A percentile compares a stretch with the other conserved stretches of the same genome.
phyloP scores from a whole-genome alignment of 2,888 invertebrate species.

The Ornithoptera priamus region DNA sequence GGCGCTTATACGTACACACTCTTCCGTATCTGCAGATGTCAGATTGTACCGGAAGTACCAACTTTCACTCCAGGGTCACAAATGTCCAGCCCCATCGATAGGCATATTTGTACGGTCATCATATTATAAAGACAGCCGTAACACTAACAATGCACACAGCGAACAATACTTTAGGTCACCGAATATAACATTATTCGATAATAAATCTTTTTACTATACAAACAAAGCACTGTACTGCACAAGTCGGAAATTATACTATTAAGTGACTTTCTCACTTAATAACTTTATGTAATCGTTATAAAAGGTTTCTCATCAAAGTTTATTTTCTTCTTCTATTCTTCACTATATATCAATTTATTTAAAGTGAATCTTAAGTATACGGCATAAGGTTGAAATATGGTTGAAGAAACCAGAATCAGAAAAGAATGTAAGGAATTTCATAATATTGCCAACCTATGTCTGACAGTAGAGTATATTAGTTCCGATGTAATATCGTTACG shows the following conservation, averaged over 20 bases:
- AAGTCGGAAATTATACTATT: not conserved
- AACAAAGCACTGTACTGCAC: slow-evolving; percentile 4
- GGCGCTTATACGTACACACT: slow-evolving; percentile 51
- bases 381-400: no score
- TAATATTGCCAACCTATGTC: no score
- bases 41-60: slow-evolving; percentile 71
- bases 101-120: slow-evolving; percentile 57
- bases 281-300: slow-evolving; percentile 59
- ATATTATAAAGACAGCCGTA: slow-evolving; percentile 39
- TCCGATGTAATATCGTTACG: no score
- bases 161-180: slow-evolving; percentile 11
- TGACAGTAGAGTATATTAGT: no score
- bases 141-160: no score
- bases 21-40: slow-evolving; percentile 65
- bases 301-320: slow-evolving; percentile 31
- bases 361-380: no score
- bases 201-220: slow-evolving; percentile 11
- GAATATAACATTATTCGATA: slow-evolving; percentile 4
- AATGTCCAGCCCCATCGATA: slow-evolving; percentile 40
- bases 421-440: no score
- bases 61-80: slow-evolving; percentile 66
- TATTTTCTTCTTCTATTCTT: no score
- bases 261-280: slow-evolving; percentile 53
- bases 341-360: no score
- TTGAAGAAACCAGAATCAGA: no score